phyloP scores from a whole-genome alignment of 1,140 invertebrate species.

The Lerema accius region DNA sequence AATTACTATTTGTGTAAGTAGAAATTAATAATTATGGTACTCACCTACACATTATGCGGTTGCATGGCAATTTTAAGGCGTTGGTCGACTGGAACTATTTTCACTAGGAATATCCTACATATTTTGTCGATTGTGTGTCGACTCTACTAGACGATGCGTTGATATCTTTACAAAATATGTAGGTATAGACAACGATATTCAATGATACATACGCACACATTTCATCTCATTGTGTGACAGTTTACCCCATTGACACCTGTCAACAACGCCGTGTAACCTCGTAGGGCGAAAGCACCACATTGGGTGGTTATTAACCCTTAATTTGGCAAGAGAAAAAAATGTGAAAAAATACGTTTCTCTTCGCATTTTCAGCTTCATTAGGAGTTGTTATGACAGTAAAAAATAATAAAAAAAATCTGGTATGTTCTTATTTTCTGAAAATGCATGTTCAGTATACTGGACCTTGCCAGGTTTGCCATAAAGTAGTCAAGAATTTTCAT shows the following conservation, averaged over 20 bases:
- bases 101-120: neutral
- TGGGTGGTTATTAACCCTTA: slow-evolving; percentile 37
- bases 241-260: neutral
- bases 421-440: no score
- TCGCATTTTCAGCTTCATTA: no score
- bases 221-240: neutral
- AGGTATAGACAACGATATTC: no score
- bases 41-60: slow-evolving; percentile 1
- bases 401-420: no score
- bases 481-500: no score
- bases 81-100: neutral
- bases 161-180: no score
- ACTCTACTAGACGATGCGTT: no score
- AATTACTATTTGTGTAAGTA: slow-evolving; percentile 79
- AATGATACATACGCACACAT: neutral
- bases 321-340: no score
- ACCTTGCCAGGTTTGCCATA: no score
- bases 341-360: no score
- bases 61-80: neutral
- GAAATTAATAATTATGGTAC: slow-evolving; percentile 58
- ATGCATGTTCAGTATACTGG: no score
- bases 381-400: no score
- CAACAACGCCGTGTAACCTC: neutral
- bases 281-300: neutral
- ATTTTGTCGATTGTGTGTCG: neutral